These are phyloP conservation scores for Calephelis nemesis DNA, from an alignment of 1,140 invertebrate species.

Conservation along the genomic window DNA sequence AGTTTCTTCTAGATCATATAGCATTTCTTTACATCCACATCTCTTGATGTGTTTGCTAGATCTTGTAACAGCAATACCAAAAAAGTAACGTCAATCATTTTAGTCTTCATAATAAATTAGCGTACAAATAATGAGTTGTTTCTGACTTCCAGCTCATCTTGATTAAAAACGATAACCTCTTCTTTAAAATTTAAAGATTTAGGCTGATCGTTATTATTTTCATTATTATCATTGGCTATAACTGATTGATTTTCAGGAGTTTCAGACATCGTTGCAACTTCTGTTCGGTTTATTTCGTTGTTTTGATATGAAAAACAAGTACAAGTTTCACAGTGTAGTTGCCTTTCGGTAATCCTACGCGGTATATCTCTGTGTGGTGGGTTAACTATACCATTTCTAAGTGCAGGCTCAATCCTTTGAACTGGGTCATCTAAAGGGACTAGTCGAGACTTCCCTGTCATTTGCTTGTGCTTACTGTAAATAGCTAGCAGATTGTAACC, in stretches of 20 bases:
- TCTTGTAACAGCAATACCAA: too few relatives aligned
- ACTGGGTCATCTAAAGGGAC: neutral
- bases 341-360: neutral
- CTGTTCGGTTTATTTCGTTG: neutral
- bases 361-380: conserved; percentile 6
- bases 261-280: neutral
- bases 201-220: neutral
- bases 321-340: conserved; percentile 30
- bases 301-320: conserved; percentile 19
- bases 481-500: conserved; percentile 40
- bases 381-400: neutral
- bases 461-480: conserved; percentile 34
- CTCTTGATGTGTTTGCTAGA: too few relatives aligned
- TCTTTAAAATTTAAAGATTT: conserved; percentile 28
- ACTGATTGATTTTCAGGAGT: neutral
- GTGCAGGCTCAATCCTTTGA: conserved; percentile 5
- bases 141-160: conserved; percentile 14
- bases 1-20: too few relatives aligned
- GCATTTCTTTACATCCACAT: too few relatives aligned
- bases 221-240: neutral
- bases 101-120: neutral
- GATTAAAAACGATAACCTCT: conserved; percentile 27
- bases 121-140: conserved; percentile 28
- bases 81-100: too few relatives aligned
- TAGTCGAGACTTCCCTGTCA: conserved; percentile 36